Percentiles rank a stretch among this genome's conserved stretches.
These are phyloP conservation scores for Pseudopleuronectes americanus DNA, from an alignment of 2,797 vertebrate genomes.

Conservation along the genomic window DNA sequence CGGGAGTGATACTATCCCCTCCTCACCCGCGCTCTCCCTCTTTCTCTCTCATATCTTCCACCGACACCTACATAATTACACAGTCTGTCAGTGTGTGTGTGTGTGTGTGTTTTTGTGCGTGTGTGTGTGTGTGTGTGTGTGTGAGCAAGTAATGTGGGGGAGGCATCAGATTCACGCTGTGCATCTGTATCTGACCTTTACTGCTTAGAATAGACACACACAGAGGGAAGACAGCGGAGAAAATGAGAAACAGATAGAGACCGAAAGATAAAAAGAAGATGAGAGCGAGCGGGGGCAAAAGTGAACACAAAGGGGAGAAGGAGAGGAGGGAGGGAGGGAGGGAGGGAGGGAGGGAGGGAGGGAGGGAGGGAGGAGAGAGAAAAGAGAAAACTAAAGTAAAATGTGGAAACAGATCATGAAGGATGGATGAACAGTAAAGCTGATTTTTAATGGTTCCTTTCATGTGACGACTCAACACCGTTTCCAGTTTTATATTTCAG, in stretches of 20 bases:
- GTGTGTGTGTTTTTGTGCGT: constrained; percentile 26
- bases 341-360: too few relatives aligned
- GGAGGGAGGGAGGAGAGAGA: too few relatives aligned
- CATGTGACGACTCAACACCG: too few relatives aligned
- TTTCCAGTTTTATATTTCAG: too few relatives aligned
- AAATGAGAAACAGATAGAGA: constrained; percentile 28
- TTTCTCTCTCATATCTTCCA: constrained; percentile 54
- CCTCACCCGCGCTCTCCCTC: not conserved
- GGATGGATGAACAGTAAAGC: too few relatives aligned
- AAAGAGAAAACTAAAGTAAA: not conserved
- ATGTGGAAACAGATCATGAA: too few relatives aligned
- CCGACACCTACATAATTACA: constrained; percentile 76
- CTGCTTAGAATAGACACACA: constrained; percentile 71
- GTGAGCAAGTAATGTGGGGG: constrained; percentile 66
- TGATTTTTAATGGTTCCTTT: too few relatives aligned
- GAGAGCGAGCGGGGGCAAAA: not conserved
- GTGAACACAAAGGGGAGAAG: not conserved
- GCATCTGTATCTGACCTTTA: constrained; percentile 81
- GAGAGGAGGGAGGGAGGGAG: not conserved
- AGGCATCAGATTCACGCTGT: constrained; percentile 70
- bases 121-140: constrained; percentile 34
- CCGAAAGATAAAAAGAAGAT: constrained; percentile 5
- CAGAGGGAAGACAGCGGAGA: constrained; percentile 42
- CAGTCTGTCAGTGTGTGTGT: constrained; percentile 54
- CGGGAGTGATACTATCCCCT: constrained; percentile 51